A percentile compares a stretch with the other conserved stretches of the same genome.
Conservation (phyloP, 2,888 invertebrate species). For the Epinotia demarniana region DNA sequence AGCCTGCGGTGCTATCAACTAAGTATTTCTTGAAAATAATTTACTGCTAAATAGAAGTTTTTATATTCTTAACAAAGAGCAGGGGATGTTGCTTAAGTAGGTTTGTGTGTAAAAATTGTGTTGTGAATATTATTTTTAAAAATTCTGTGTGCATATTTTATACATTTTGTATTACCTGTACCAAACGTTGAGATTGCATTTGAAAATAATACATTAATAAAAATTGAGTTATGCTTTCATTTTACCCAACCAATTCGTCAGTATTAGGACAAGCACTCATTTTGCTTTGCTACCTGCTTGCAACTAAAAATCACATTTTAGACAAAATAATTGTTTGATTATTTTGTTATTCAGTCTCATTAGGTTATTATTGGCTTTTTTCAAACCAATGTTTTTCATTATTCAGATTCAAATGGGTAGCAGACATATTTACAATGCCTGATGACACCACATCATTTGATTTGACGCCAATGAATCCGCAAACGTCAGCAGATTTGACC, state of each 20-base stretch:
- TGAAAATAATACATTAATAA: slow-evolving; percentile 75
- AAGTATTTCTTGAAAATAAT: slow-evolving; percentile 30
- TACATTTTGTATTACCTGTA: slow-evolving; percentile 82
- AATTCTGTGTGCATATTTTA: slow-evolving; percentile 73
- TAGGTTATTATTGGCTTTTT: slow-evolving; percentile 49
- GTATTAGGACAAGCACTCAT: slow-evolving; percentile 23
- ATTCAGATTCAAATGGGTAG: slow-evolving; percentile 75
- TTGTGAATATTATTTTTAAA: slow-evolving; percentile 44
- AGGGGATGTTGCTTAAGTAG: slow-evolving; percentile 59
- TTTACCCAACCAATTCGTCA: slow-evolving; percentile 47
- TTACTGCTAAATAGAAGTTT: slow-evolving; percentile 50
- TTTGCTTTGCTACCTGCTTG: slow-evolving; percentile 14
- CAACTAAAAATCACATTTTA: slow-evolving; percentile 14
- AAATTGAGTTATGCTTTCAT: slow-evolving; percentile 59
- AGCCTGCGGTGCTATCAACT: slow-evolving; percentile 55
- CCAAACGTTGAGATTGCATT: slow-evolving; percentile 83
- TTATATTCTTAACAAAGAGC: slow-evolving; percentile 56
- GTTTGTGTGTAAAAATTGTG: slow-evolving; percentile 69
- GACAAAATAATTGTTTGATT: not conserved
- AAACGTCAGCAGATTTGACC: slow-evolving; percentile 55
- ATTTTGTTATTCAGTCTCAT: slow-evolving; percentile 63
- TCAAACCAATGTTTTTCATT: slow-evolving; percentile 50
- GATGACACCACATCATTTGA: slow-evolving; percentile 56
- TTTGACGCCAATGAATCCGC: slow-evolving; percentile 51
- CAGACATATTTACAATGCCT: slow-evolving; percentile 66